Conservation (phyloP, 2,797 vertebrate species). For the Macropodus opercularis region DNA sequence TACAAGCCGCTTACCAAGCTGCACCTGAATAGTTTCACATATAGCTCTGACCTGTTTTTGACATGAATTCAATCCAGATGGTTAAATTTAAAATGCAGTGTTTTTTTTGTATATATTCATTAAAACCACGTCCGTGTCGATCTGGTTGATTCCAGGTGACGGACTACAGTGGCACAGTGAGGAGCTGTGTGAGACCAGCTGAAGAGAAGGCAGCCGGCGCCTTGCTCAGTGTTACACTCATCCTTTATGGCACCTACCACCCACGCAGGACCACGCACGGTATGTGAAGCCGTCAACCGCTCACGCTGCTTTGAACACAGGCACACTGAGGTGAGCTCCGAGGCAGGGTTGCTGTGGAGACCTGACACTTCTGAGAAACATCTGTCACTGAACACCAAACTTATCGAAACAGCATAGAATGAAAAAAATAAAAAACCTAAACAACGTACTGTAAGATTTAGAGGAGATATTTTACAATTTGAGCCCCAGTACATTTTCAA, state of each 20-base stretch:
- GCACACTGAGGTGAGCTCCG: conserved; percentile 27
- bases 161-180: conserved; percentile 63
- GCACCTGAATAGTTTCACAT: no score
- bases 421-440: no score
- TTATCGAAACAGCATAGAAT: conserved; percentile 1
- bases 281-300: conserved; percentile 38
- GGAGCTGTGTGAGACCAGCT: conserved; percentile 40
- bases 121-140: conserved; percentile 11
- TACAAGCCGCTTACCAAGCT: no score
- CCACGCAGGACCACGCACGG: conserved; percentile 46
- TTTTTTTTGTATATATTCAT: neutral
- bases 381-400: conserved; percentile 8
- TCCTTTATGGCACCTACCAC: conserved; percentile 72
- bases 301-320: conserved; percentile 26
- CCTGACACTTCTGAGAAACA: conserved; percentile 19
- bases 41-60: no score
- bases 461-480: no score
- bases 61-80: neutral
- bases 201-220: conserved; percentile 59
- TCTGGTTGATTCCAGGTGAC: conserved; percentile 67
- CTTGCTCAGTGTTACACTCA: conserved; percentile 50
- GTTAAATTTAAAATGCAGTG: neutral
- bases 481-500: neutral
- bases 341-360: conserved; percentile 20
- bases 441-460: neutral